Percentiles rank a stretch among this genome's conserved stretches.
phyloP scores from a whole-genome alignment of 2,888 invertebrate species.

The Agrochola lychnidis region DNA sequence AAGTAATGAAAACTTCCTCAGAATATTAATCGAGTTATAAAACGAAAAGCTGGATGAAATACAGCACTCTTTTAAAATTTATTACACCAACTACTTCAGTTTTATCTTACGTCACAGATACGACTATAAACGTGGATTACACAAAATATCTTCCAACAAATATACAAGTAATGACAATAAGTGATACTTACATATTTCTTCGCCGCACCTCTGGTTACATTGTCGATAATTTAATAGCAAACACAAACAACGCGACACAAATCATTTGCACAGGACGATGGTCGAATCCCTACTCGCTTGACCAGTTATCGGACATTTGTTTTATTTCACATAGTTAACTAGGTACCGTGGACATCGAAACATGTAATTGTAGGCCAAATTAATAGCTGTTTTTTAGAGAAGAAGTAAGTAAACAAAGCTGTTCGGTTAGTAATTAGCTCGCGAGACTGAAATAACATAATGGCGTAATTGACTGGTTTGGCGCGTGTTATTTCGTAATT shows the following conservation, averaged over 20 bases:
- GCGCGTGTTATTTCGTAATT: conserved; percentile 75
- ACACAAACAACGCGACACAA: conserved; percentile 67
- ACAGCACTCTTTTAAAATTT: conserved; percentile 59
- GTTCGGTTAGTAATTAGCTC: conserved; percentile 72
- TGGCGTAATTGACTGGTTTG: conserved; percentile 74
- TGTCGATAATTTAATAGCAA: conserved; percentile 70
- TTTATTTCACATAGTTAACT: conserved; percentile 69
- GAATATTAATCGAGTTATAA: conserved; percentile 81
- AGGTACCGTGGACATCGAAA: conserved; percentile 59
- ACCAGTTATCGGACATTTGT: conserved; percentile 66
- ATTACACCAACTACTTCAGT: conserved; percentile 49
- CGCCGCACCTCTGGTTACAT: conserved; percentile 63
- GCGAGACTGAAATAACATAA: conserved; percentile 70
- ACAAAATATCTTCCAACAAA: conserved; percentile 51
- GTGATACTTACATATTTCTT: conserved; percentile 67
- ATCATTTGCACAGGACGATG: conserved; percentile 68
- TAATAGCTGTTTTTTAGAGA: conserved; percentile 65
- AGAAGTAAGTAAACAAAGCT: conserved; percentile 76
- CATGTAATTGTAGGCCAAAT: conserved; percentile 68
- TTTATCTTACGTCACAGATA: conserved; percentile 29
- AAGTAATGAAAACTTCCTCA: conserved; percentile 83
- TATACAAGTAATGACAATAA: conserved; percentile 64
- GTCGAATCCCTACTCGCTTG: conserved; percentile 57
- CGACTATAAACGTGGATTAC: conserved; percentile 8
- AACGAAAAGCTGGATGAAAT: conserved; percentile 69